phyloP scores from a whole-genome alignment of 2,797 vertebrate species.

The Coregonus suidteri region DNA sequence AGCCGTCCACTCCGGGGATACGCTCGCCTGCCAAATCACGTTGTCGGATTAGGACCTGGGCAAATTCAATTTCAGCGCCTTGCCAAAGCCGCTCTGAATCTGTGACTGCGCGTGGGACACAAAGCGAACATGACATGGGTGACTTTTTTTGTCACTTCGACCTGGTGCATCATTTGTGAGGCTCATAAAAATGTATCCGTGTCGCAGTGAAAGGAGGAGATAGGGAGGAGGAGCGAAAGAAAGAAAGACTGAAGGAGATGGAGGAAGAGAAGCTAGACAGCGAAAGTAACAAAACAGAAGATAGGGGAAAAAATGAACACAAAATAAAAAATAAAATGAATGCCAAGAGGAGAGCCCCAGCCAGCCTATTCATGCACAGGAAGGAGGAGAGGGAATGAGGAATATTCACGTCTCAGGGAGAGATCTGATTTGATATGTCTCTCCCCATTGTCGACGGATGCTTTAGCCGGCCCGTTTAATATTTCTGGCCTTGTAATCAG shows the following conservation, averaged over 20 bases:
- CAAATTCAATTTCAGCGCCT: constrained; percentile 53
- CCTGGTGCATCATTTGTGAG: constrained; percentile 75
- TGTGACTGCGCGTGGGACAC: constrained; percentile 64
- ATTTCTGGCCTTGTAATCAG: constrained; percentile 87
- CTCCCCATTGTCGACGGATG: constrained; percentile 86
- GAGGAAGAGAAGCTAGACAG: constrained; percentile 40
- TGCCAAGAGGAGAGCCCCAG: constrained; percentile 23
- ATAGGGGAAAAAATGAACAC: constrained; percentile 24
- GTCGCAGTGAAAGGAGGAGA: constrained; percentile 63
- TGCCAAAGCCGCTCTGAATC: constrained; percentile 66
- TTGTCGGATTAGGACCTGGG: constrained; percentile 73
- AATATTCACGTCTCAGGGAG: constrained; percentile 62
- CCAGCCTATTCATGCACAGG: not conserved
- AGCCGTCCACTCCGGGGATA: constrained; percentile 42
- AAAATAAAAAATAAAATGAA: constrained; percentile 19
- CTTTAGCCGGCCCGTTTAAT: constrained; percentile 86
- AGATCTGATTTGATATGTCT: constrained; percentile 90
- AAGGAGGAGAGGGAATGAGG: constrained; percentile 11
- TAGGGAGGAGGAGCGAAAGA: constrained; percentile 30
- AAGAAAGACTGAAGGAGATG: constrained; percentile 26
- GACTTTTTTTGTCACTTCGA: constrained; percentile 76
- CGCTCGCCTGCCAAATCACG: constrained; percentile 66
- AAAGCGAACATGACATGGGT: constrained; percentile 77
- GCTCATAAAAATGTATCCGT: constrained; percentile 80
- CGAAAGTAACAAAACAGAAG: constrained; percentile 40